Evolutionary conservation across 2,797 vertebrate species (phyloP).

Genomic region (Cirrhinus mrigala): DNA sequence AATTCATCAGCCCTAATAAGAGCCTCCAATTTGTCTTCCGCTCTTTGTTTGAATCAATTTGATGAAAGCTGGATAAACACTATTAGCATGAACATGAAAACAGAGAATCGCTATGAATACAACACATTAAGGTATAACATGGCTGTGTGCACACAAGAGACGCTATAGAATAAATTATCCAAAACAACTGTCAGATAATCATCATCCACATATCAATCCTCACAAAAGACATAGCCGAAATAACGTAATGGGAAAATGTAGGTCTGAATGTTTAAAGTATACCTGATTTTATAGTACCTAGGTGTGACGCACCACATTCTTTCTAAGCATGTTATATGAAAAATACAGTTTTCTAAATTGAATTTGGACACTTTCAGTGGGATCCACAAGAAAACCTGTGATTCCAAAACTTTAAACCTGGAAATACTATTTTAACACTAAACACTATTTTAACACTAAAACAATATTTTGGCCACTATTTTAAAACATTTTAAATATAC

Average conservation of each 20-base stretch:
- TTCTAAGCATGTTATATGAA: neutral
- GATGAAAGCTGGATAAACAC: constrained; percentile 72
- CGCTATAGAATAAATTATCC: neutral
- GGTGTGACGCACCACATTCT: neutral
- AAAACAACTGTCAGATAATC: constrained; percentile 3
- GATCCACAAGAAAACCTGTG: neutral
- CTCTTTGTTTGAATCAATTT: constrained; percentile 76
- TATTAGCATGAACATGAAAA: constrained; percentile 43
- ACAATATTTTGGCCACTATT: too few species aligned
- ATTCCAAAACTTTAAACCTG: neutral
- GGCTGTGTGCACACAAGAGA: neutral
- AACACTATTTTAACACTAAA: too few species aligned
- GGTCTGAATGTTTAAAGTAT: neutral
- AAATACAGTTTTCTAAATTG: neutral
- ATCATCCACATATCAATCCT: neutral
- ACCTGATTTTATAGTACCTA: neutral
- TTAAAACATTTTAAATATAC: neutral
- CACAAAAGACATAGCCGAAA: neutral
- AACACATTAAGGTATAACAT: neutral
- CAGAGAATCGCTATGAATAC: neutral
- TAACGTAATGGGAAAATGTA: neutral
- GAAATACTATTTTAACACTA: too few species aligned
- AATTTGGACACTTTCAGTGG: neutral
- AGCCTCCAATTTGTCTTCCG: constrained; percentile 74
- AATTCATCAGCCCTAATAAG: constrained; percentile 74